A percentile compares a stretch with the other conserved stretches of the same genome.
phyloP scores from a whole-genome alignment of 1,140 invertebrate genomes.

The Ceratosolen solmsi region DNA sequence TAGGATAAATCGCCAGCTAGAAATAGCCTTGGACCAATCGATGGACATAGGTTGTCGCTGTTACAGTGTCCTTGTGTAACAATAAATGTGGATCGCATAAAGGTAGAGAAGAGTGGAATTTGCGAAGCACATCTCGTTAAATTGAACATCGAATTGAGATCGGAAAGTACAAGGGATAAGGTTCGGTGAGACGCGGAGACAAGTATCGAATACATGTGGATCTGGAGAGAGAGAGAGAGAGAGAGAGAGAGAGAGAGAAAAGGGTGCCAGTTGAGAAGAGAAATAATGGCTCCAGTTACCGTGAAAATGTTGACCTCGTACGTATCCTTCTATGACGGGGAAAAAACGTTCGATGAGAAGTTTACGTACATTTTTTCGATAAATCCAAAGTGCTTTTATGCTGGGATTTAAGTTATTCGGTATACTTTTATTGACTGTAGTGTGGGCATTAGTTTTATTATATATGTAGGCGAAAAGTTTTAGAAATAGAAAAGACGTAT shows the following conservation, averaged over 20 bases:
- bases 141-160: slow-evolving; percentile 37
- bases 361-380: slow-evolving; percentile 14
- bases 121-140: slow-evolving; percentile 40
- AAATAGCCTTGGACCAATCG: slow-evolving; percentile 19
- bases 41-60: slow-evolving; percentile 15
- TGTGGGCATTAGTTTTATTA: background rate
- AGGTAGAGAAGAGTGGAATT: background rate
- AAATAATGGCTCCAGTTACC: background rate
- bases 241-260: background rate
- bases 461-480: background rate
- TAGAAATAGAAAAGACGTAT: background rate
- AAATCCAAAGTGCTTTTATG: background rate
- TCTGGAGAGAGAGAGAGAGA: background rate
- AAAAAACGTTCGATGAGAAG: background rate
- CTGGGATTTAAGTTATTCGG: background rate
- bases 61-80: slow-evolving; percentile 12
- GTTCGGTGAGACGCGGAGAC: background rate
- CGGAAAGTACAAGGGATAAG: background rate
- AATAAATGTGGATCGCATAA: background rate
- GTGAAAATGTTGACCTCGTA: background rate
- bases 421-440: slow-evolving; percentile 14
- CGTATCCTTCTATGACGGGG: background rate
- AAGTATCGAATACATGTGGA: background rate
- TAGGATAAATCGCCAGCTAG: slow-evolving; percentile 21
- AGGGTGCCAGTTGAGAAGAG: background rate